Percentiles rank a stretch among this genome's conserved stretches.
These are phyloP conservation scores for Hydractinia echinata DNA, from an alignment of 30 jellyfish, hydroid and myxozoan species.

Conservation along the genomic window DNA sequence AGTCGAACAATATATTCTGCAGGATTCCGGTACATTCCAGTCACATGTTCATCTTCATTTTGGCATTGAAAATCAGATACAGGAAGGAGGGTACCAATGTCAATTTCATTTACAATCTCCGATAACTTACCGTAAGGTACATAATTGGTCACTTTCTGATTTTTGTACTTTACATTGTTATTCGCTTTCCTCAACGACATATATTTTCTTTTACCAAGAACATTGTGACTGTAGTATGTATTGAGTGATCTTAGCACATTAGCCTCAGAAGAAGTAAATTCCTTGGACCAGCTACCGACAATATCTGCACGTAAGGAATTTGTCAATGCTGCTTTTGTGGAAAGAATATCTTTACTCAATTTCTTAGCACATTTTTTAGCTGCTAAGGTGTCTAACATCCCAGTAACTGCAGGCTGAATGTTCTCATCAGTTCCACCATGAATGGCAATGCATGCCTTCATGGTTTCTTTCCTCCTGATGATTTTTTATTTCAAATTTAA, in stretches of 20 bases:
- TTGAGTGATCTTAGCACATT: not conserved
- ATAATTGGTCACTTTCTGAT: not conserved
- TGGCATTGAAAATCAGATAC: not conserved
- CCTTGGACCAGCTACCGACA: not conserved
- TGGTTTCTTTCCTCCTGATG: not conserved
- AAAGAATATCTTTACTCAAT: not conserved
- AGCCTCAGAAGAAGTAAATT: not conserved
- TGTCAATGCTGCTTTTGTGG: not conserved
- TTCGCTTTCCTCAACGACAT: not conserved
- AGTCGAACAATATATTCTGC: not conserved
- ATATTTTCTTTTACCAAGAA: not conserved
- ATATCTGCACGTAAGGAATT: not conserved
- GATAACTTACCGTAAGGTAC: not conserved
- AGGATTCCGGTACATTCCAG: not conserved
- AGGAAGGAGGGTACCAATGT: not conserved
- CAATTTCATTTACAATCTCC: not conserved
- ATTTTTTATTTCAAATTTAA: not conserved
- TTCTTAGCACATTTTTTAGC: not conserved
- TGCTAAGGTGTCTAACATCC: not conserved
- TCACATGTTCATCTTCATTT: not conserved
- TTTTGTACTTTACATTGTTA: not conserved
- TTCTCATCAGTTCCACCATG: not conserved
- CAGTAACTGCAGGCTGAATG: not conserved
- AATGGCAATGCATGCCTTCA: not conserved
- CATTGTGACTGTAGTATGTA: slow-evolving; percentile 1